Evolutionary conservation across 2,888 invertebrate genomes (phyloP).

Genomic region (Drosophila cyrtoloma): DNA sequence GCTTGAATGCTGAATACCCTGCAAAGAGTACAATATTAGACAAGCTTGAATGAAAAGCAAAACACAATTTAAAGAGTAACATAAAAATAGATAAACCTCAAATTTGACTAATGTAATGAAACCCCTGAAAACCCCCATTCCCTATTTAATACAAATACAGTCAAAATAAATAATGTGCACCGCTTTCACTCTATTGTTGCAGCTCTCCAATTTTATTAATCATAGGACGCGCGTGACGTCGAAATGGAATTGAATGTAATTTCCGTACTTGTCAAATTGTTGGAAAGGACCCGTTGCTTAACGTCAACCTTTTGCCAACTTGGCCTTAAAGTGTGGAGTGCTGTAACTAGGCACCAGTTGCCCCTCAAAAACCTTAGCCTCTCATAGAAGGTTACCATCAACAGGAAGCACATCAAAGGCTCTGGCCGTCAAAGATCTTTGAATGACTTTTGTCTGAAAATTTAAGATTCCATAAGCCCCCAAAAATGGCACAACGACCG

Average conservation of each 20-base stretch:
- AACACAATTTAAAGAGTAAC: background rate
- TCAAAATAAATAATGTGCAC: slow-evolving; percentile 45
- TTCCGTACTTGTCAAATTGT: slow-evolving; percentile 32
- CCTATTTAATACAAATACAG: slow-evolving; percentile 1
- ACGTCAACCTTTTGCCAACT: slow-evolving; percentile 20
- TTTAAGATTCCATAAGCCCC: background rate
- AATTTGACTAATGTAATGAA: background rate
- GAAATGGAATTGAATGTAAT: slow-evolving; percentile 23
- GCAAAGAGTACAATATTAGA: background rate
- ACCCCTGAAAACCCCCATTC: background rate
- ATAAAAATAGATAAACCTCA: background rate
- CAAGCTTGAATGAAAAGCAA: background rate
- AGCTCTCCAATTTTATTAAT: slow-evolving; percentile 53
- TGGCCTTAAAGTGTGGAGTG: slow-evolving; percentile 22
- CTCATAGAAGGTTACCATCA: background rate
- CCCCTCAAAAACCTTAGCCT: background rate
- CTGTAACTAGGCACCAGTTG: slow-evolving; percentile 26
- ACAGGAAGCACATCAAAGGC: slow-evolving; percentile 48
- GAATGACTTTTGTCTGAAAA: slow-evolving; percentile 24
- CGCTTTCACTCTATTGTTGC: background rate
- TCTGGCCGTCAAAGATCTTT: slow-evolving; percentile 9
- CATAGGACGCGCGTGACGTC: slow-evolving; percentile 47
- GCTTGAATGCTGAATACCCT: slow-evolving; percentile 12
- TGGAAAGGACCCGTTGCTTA: slow-evolving; percentile 38
- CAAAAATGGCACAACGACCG: background rate